These are phyloP conservation scores for Tamandua tetradactyla DNA, from an alignment of 2,797 vertebrate genomes.

Conservation along the genomic window DNA sequence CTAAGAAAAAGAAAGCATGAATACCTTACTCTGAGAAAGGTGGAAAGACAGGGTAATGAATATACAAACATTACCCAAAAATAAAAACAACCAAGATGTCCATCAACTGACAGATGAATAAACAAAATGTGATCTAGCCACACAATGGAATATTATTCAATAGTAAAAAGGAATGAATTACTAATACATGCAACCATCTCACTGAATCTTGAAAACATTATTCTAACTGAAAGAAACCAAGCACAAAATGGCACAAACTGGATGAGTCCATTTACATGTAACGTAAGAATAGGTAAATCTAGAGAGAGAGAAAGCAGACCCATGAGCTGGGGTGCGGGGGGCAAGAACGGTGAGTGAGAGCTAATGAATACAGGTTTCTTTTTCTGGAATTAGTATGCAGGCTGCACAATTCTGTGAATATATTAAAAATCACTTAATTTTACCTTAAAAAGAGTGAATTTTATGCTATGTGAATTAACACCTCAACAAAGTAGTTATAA, in stretches of 20 bases:
- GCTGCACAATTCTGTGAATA: not conserved
- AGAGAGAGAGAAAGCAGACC: not conserved
- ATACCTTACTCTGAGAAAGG: not conserved
- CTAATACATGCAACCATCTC: not conserved
- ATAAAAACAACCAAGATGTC: too few relatives aligned
- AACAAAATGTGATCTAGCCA: not conserved
- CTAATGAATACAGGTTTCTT: not conserved
- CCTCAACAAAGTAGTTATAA: not conserved
- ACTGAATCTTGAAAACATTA: not conserved
- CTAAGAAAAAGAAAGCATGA: not conserved
- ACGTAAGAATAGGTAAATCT: not conserved
- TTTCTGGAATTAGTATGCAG: not conserved
- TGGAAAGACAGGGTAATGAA: not conserved
- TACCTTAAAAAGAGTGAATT: not conserved
- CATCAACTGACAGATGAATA: too few relatives aligned
- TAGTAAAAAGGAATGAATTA: not conserved
- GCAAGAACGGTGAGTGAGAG: not conserved
- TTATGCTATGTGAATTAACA: not conserved
- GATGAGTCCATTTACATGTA: not conserved
- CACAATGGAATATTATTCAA: not conserved
- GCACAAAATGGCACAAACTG: not conserved
- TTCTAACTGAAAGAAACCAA: too few relatives aligned
- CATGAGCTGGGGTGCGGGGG: not conserved
- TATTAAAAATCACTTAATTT: not conserved
- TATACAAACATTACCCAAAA: not conserved